Percentiles rank a stretch among this genome's conserved stretches.
phyloP scores from a whole-genome alignment of 2,888 invertebrate genomes.

The Drosophila ezoana region DNA sequence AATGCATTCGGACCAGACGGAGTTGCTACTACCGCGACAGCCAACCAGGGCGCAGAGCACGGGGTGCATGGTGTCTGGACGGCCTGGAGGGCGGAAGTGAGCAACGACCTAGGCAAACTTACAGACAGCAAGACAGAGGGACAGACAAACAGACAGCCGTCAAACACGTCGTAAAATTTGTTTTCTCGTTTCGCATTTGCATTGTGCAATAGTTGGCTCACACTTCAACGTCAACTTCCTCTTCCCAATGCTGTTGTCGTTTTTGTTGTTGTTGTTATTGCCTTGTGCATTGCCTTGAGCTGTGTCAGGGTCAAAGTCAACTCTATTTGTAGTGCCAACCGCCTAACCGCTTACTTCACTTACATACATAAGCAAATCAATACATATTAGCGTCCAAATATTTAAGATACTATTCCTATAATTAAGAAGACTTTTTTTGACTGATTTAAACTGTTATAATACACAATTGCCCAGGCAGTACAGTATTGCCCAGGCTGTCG shows the following conservation, averaged over 20 bases:
- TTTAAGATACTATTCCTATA: too few species aligned
- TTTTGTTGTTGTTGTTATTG: conserved; percentile 7
- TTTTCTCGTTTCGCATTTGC: conserved; percentile 73
- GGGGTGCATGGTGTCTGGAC: conserved; percentile 21
- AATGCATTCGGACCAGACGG: conserved; percentile 60
- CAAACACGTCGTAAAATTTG: conserved; percentile 83
- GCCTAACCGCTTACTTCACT: conserved; percentile 42
- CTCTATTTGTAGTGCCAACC: conserved; percentile 66
- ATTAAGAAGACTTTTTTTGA: too few species aligned
- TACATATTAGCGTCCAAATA: neutral
- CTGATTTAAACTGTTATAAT: too few species aligned
- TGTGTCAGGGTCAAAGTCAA: conserved; percentile 77
- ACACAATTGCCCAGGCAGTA: too few species aligned
- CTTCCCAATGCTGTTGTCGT: conserved; percentile 19
- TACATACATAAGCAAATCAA: conserved; percentile 4
- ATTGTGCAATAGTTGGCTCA: conserved; percentile 61
- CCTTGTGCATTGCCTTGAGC: conserved; percentile 22
- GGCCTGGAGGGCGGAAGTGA: conserved; percentile 68
- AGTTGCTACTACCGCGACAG: conserved; percentile 30
- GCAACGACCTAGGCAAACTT: conserved; percentile 46
- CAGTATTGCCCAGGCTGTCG: too few species aligned
- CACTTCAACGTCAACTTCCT: conserved; percentile 43
- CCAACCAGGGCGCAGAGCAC: conserved; percentile 52
- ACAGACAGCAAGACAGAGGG: conserved; percentile 21
- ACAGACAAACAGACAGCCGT: conserved; percentile 70